Evolutionary conservation across 2,888 invertebrate genomes (phyloP).

Genomic region (Tethea ocularis): DNA sequence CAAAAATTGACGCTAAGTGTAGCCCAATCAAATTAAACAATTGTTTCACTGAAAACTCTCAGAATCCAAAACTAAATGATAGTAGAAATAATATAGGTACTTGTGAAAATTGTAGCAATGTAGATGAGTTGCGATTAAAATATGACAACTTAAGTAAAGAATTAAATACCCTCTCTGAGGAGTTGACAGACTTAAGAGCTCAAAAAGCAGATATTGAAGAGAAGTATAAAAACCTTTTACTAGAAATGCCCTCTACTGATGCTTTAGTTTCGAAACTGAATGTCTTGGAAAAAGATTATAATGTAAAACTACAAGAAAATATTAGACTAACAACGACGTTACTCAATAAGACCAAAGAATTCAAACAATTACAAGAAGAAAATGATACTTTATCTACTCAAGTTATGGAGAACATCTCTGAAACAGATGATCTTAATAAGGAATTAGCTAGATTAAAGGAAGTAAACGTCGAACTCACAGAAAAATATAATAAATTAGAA

Average conservation of each 20-base stretch:
- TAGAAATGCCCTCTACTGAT: constrained; percentile 57
- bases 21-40: constrained; percentile 44
- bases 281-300: constrained; percentile 54
- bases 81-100: constrained; percentile 8
- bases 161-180: constrained; percentile 40
- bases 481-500: constrained; percentile 45
- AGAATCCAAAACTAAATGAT: not conserved
- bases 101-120: constrained; percentile 38
- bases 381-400: constrained; percentile 82
- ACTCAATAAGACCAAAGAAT: constrained; percentile 42
- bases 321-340: constrained; percentile 45
- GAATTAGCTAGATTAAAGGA: constrained; percentile 54
- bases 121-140: constrained; percentile 24
- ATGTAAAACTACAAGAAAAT: constrained; percentile 48
- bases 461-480: constrained; percentile 41
- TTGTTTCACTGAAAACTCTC: constrained; percentile 14
- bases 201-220: constrained; percentile 53
- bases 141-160: constrained; percentile 36
- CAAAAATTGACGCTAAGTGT: constrained; percentile 37
- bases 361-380: constrained; percentile 74
- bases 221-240: constrained; percentile 55
- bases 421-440: constrained; percentile 75
- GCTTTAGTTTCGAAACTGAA: constrained; percentile 53
- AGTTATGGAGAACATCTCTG: constrained; percentile 83
- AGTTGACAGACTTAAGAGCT: constrained; percentile 40